These are phyloP conservation scores for Datnioides undecimradiatus DNA, from an alignment of 2,113 vertebrate genomes.

Conservation along the genomic window DNA sequence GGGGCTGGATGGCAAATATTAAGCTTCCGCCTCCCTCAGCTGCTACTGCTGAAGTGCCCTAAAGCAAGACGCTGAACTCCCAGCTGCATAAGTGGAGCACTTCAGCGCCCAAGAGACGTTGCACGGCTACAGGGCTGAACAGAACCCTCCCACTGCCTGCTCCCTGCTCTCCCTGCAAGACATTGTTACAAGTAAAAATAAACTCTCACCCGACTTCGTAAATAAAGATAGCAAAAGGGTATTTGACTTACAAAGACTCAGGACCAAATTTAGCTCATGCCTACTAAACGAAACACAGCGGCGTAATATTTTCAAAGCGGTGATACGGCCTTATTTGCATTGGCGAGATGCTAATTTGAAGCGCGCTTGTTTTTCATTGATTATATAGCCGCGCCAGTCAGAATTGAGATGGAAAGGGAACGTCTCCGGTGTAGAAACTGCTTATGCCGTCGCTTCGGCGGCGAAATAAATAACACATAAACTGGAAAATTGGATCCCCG, in stretches of 20 bases:
- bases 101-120: constrained; percentile 17
- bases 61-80: constrained; percentile 40
- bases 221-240: neutral
- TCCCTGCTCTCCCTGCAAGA: neutral
- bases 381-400: constrained; percentile 19
- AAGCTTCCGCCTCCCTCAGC: neutral
- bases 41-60: constrained; percentile 23
- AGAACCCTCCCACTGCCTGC: constrained; percentile 1
- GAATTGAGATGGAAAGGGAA: constrained; percentile 12
- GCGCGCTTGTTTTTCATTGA: constrained; percentile 14
- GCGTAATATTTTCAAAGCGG: constrained; percentile 13
- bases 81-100: constrained; percentile 6
- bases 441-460: constrained; percentile 6
- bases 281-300: neutral
- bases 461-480: constrained; percentile 26
- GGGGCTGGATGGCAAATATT: constrained; percentile 37
- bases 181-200: neutral
- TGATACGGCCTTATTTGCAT: constrained; percentile 22
- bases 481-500: constrained; percentile 25
- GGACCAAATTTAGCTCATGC: neutral
- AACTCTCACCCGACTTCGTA: neutral
- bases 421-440: neutral
- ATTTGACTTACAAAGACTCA: neutral
- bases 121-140: neutral
- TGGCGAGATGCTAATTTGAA: constrained; percentile 33